Conservation (phyloP, 1,140 invertebrate species). For the Temnothorax nylanderi region DNA sequence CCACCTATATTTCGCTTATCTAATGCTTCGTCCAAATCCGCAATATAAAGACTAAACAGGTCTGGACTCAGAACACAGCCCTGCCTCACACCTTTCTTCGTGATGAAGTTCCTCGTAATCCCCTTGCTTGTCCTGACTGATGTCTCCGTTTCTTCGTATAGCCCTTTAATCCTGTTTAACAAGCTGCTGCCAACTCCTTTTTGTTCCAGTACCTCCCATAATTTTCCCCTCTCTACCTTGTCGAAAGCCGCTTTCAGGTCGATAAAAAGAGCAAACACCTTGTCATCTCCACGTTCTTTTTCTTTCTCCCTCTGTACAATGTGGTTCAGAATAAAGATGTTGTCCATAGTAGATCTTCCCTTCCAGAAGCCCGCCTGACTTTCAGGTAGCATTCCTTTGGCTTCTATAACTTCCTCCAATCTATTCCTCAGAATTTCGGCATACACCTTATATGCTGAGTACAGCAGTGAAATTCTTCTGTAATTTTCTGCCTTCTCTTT, state of each 20-base stretch:
- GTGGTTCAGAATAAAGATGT: conserved; percentile 49
- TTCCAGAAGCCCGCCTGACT: conserved; percentile 12
- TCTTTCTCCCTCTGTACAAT: background rate
- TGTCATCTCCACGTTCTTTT: background rate
- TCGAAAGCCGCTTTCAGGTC: conserved; percentile 42
- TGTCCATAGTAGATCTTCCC: conserved; percentile 34
- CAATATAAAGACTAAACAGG: background rate
- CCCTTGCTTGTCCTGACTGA: background rate
- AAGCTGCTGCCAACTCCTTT: background rate
- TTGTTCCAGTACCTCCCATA: conserved; percentile 37
- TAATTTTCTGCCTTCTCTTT: background rate
- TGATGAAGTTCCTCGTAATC: background rate
- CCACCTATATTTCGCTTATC: no score
- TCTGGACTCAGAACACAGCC: background rate
- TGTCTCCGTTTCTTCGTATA: conserved; percentile 46
- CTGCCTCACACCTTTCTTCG: background rate
- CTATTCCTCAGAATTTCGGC: conserved; percentile 33
- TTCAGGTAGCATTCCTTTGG: background rate
- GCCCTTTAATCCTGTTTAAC: background rate
- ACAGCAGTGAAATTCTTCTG: conserved; percentile 35
- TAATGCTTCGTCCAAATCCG: background rate
- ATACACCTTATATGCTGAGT: conserved; percentile 23
- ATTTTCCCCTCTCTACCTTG: background rate
- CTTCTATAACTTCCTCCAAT: conserved; percentile 16
- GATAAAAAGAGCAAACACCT: conserved; percentile 25